Evolutionary conservation across 1,140 invertebrate genomes (phyloP).

Genomic region (Eurosta solidaginis): DNA sequence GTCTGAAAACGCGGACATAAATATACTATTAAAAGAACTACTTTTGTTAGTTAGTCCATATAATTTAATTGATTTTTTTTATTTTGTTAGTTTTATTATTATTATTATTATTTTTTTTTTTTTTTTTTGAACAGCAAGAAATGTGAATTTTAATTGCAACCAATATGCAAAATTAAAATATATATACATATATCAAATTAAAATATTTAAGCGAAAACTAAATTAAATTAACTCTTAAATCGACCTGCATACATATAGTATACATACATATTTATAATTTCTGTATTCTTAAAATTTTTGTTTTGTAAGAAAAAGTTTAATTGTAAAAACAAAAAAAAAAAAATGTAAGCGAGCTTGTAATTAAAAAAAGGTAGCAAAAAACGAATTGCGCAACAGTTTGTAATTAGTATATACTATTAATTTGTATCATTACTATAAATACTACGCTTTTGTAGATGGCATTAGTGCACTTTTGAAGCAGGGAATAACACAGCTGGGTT

Average conservation of each 20-base stretch:
- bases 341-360: no score
- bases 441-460: neutral
- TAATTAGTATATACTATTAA: neutral
- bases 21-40: neutral
- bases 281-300: neutral
- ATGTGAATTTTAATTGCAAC: neutral
- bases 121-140: constrained; percentile 8
- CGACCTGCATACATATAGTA: constrained; percentile 8
- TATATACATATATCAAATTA: neutral
- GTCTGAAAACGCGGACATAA: neutral
- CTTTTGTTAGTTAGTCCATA: neutral
- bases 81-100: no score
- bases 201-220: neutral
- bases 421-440: neutral
- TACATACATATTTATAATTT: neutral
- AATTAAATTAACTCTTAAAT: neutral
- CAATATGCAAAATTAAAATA: neutral
- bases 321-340: neutral
- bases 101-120: neutral
- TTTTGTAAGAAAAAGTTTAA: neutral
- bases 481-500: no score
- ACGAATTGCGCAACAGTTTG: neutral
- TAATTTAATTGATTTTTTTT: neutral
- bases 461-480: neutral
- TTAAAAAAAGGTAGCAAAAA: neutral